Percentiles rank a stretch among this genome's conserved stretches.
Conservation (phyloP, 2,888 invertebrate genomes). For the Agrotis segetum region DNA sequence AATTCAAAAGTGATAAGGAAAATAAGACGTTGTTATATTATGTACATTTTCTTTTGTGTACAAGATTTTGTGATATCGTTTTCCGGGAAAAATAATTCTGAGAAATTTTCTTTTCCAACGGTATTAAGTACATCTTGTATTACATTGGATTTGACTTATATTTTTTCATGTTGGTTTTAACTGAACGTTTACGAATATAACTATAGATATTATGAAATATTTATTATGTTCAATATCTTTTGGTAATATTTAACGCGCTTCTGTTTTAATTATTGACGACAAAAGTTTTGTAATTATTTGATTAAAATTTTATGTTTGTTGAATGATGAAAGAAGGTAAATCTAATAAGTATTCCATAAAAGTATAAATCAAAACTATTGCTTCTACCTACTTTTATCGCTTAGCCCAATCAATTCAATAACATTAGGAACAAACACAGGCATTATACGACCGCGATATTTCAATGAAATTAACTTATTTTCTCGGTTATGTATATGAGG, state of each 20-base stretch:
- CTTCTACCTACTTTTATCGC: conserved; percentile 1
- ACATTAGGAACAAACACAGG: conserved; percentile 67
- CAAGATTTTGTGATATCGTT: conserved; percentile 33
- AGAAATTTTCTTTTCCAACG: conserved; percentile 24
- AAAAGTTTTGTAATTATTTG: not conserved
- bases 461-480: conserved; percentile 84
- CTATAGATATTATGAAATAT: not conserved
- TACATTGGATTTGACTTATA: conserved; percentile 19
- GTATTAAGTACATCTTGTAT: conserved; percentile 12
- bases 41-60: conserved; percentile 25
- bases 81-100: conserved; percentile 34
- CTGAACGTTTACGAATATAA: conserved; percentile 3
- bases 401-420: conserved; percentile 60
- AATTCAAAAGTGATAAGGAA: conserved; percentile 39
- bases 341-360: too few species aligned
- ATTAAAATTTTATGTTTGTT: not conserved
- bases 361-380: conserved; percentile 32
- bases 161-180: not conserved
- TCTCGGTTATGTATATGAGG: conserved; percentile 76
- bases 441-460: conserved; percentile 76
- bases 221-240: not conserved
- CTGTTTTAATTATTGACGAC: not conserved
- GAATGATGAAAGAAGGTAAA: not conserved
- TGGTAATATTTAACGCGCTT: not conserved
- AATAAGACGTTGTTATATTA: conserved; percentile 23